Conservation (phyloP, 2,888 invertebrate species). For the Cyrtodaria siliqua region DNA sequence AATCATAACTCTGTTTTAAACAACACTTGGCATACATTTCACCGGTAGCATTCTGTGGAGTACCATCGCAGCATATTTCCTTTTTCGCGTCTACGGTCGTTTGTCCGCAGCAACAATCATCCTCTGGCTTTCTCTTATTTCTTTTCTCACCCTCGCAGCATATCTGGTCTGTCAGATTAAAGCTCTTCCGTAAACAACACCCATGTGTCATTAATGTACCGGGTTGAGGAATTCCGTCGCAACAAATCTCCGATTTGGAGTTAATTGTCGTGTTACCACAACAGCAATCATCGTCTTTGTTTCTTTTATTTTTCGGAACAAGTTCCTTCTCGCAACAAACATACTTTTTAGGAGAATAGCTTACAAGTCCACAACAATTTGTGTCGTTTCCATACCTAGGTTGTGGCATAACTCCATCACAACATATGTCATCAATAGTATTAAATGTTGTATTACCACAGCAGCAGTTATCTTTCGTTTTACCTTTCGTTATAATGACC, state of each 20-base stretch:
- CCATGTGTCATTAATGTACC: constrained; percentile 32
- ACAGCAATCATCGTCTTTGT: constrained; percentile 45
- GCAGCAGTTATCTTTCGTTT: constrained; percentile 39
- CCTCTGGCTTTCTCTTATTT: constrained; percentile 23
- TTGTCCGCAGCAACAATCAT: constrained; percentile 46
- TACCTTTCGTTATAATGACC: constrained; percentile 20
- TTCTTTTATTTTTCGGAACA: constrained; percentile 15
- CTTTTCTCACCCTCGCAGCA: constrained; percentile 42
- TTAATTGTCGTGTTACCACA: constrained; percentile 56
- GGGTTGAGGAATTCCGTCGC: constrained; percentile 40
- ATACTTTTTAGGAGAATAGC: constrained; percentile 26
- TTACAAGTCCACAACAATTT: constrained; percentile 36
- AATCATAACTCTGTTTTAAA: constrained; percentile 30
- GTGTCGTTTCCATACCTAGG: constrained; percentile 22
- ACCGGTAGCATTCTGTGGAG: constrained; percentile 36
- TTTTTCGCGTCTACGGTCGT: constrained; percentile 34
- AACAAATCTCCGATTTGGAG: constrained; percentile 47
- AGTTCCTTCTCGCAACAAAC: constrained; percentile 39
- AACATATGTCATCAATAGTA: constrained; percentile 34
- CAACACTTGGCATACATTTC: constrained; percentile 47
- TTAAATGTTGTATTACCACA: constrained; percentile 41
- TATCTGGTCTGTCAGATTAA: constrained; percentile 19
- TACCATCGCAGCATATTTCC: constrained; percentile 53
- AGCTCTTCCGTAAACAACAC: constrained; percentile 49
- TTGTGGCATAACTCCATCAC: constrained; percentile 35